Percentiles rank a stretch among this genome's conserved stretches.
phyloP scores from a whole-genome alignment of 2,888 invertebrate genomes.

The Meloe dianella region DNA sequence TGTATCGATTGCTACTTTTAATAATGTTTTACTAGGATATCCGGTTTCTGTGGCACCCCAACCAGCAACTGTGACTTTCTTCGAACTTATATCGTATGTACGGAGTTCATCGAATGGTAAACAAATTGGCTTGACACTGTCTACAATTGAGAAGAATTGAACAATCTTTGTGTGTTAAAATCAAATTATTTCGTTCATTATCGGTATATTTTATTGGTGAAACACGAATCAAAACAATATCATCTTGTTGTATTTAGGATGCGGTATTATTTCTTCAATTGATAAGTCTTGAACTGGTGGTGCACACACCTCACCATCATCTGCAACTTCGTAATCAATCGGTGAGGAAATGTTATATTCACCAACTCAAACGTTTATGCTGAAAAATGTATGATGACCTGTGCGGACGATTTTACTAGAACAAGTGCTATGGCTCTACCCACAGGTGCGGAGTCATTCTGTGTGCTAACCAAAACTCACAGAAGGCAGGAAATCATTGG shows the following conservation, averaged over 20 bases:
- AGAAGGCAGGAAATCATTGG: too few species aligned
- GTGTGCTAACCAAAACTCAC: too few species aligned
- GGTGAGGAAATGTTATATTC: conserved; percentile 64
- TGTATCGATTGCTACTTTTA: conserved; percentile 46
- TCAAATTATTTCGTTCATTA: conserved; percentile 34
- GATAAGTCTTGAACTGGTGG: conserved; percentile 62
- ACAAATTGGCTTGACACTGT: conserved; percentile 60
- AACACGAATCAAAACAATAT: conserved; percentile 65
- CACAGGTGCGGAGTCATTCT: too few species aligned
- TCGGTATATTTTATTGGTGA: conserved; percentile 54
- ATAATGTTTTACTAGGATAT: conserved; percentile 38
- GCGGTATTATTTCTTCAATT: conserved; percentile 61
- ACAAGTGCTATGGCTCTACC: too few species aligned
- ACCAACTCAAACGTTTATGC: conserved; percentile 68
- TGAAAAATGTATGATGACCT: too few species aligned
- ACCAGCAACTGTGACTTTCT: conserved; percentile 69
- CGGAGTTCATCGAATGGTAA: conserved; percentile 54
- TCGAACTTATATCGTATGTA: conserved; percentile 32
- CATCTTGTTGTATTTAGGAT: conserved; percentile 64
- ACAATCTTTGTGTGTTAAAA: not conserved
- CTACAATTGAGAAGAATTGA: conserved; percentile 40
- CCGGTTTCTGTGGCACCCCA: conserved; percentile 64
- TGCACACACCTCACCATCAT: conserved; percentile 53
- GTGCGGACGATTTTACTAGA: conserved; percentile 14
- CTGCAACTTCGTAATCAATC: conserved; percentile 56